Percentiles rank a stretch among this genome's conserved stretches.
Evolutionary conservation across 2,888 invertebrate species (phyloP).

Genomic region (Diachrysia chrysitis): DNA sequence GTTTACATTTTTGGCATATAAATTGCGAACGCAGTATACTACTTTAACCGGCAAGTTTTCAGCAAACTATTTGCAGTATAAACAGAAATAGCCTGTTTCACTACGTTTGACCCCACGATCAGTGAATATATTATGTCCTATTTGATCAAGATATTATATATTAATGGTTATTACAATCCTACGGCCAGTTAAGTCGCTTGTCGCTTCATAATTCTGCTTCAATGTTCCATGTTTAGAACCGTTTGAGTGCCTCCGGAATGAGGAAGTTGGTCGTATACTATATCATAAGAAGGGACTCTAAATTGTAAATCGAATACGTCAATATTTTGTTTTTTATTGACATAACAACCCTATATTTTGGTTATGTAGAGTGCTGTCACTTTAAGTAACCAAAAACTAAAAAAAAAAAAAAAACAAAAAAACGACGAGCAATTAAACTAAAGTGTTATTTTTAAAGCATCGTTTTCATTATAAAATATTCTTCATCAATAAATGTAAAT

Average conservation of each 20-base stretch:
- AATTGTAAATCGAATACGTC: slow-evolving; percentile 25
- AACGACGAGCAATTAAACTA: too few species aligned
- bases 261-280: slow-evolving; percentile 53
- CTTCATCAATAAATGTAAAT: too few species aligned
- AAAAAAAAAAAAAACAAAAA: too few species aligned
- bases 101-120: slow-evolving; percentile 39
- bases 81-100: slow-evolving; percentile 15
- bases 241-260: slow-evolving; percentile 52
- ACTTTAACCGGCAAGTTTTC: too few species aligned
- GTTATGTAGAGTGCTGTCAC: too few species aligned
- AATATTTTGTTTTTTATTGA: neutral
- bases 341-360: too few species aligned
- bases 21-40: too few species aligned
- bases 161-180: slow-evolving; percentile 57
- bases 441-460: too few species aligned
- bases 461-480: too few species aligned
- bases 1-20: too few species aligned
- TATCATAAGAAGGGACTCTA: slow-evolving; percentile 26
- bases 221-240: slow-evolving; percentile 54
- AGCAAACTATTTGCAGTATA: too few species aligned
- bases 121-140: slow-evolving; percentile 46
- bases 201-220: slow-evolving; percentile 54
- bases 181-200: slow-evolving; percentile 54
- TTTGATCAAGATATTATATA: slow-evolving; percentile 56
- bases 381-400: too few species aligned